Evolutionary conservation across 2,113 vertebrate species (phyloP).

Genomic region (Toxotes jaculatrix): DNA sequence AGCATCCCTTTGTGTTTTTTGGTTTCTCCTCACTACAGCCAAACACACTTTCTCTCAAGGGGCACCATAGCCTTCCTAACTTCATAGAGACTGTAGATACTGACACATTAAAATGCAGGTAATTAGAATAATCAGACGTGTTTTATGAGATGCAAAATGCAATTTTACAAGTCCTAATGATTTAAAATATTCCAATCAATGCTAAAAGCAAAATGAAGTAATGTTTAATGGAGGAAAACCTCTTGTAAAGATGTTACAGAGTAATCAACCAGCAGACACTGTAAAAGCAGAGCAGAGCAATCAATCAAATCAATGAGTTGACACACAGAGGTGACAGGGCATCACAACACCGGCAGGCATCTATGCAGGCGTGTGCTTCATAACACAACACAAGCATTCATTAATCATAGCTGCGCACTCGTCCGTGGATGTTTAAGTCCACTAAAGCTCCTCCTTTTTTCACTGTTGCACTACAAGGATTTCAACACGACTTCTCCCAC

Average conservation of each 20-base stretch:
- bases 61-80: not conserved
- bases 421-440: conserved; percentile 1
- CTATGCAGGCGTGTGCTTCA: not conserved
- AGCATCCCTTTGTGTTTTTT: conserved; percentile 1
- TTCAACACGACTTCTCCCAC: not conserved
- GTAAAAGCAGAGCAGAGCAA: conserved; percentile 6
- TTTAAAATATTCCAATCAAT: conserved; percentile 21
- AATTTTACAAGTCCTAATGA: not conserved
- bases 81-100: not conserved
- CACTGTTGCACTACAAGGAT: not conserved
- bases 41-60: not conserved
- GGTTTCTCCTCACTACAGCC: not conserved
- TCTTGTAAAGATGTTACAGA: not conserved
- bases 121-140: not conserved
- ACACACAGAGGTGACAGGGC: not conserved
- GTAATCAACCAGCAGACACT: conserved; percentile 7
- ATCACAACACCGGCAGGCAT: conserved; percentile 15
- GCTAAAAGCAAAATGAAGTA: not conserved
- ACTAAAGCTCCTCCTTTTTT: not conserved
- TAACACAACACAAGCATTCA: not conserved
- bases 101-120: not conserved
- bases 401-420: conserved; percentile 8
- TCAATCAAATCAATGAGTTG: conserved; percentile 20
- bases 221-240: not conserved
- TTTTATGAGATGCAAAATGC: conserved; percentile 17